Percentiles rank a stretch among this genome's conserved stretches.
Evolutionary conservation across 2,888 invertebrate species (phyloP).

Genomic region (Aspidiotus rigidus): DNA sequence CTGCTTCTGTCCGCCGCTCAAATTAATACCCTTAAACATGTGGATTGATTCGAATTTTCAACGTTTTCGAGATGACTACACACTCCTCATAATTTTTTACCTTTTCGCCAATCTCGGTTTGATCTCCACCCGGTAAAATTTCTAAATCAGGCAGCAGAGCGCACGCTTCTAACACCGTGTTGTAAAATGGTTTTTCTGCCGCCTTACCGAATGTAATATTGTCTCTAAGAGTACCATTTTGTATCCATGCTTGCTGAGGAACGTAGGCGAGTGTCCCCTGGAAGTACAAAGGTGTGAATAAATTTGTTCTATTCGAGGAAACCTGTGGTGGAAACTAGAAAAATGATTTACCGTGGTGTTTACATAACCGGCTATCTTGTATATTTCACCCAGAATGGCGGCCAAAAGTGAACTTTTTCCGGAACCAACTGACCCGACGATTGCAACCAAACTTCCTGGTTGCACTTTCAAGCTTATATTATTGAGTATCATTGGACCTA

Average conservation of each 20-base stretch:
- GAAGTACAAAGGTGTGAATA: not conserved
- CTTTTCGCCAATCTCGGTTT: constrained; percentile 81
- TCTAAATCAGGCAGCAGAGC: constrained; percentile 85
- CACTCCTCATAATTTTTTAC: not conserved
- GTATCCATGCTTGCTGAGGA: constrained; percentile 96
- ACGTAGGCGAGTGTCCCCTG: constrained; percentile 68
- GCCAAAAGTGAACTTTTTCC: constrained; percentile 84
- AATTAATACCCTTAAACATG: constrained; percentile 56
- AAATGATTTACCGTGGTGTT: constrained; percentile 51
- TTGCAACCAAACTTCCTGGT: constrained; percentile 62
- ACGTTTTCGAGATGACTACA: too few species aligned
- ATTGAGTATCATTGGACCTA: constrained; percentile 55
- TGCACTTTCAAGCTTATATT: constrained; percentile 65
- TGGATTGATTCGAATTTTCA: too few species aligned
- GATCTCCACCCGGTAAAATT: constrained; percentile 86
- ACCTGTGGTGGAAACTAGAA: too few species aligned
- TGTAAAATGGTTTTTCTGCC: constrained; percentile 61
- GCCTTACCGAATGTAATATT: constrained; percentile 84
- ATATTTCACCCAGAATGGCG: constrained; percentile 84
- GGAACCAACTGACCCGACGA: constrained; percentile 80
- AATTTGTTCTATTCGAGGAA: too few species aligned
- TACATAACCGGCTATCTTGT: constrained; percentile 67
- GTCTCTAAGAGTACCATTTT: constrained; percentile 84
- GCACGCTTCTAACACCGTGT: constrained; percentile 76
- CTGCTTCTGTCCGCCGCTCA: constrained; percentile 89